A percentile compares a stretch with the other conserved stretches of the same genome.
phyloP scores from a whole-genome alignment of 2,797 vertebrate genomes.

The Trichosurus vulpecula region DNA sequence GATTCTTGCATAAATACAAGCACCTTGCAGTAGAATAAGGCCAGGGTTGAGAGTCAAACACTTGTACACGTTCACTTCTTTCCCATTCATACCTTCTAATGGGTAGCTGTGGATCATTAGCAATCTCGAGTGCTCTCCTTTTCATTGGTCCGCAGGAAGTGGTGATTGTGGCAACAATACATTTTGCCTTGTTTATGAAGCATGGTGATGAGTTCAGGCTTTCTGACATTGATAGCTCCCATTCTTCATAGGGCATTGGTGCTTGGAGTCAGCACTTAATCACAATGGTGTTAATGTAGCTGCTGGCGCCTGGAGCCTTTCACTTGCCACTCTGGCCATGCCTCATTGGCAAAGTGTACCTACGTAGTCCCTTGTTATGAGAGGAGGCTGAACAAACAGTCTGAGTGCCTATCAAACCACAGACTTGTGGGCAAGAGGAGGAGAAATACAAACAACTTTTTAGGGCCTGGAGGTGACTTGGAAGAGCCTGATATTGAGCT shows the following conservation, averaged over 20 bases:
- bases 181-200: constrained; percentile 60
- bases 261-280: constrained; percentile 73
- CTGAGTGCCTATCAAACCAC: background rate
- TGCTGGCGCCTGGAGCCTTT: constrained; percentile 69
- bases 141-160: constrained; percentile 47
- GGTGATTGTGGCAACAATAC: constrained; percentile 41
- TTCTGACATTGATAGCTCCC: constrained; percentile 73
- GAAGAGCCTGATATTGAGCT: constrained; percentile 42
- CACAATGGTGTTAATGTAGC: constrained; percentile 75
- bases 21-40: constrained; percentile 12
- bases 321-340: constrained; percentile 52
- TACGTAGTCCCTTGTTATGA: constrained; percentile 46
- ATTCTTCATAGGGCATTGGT: constrained; percentile 64
- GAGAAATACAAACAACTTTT: constrained; percentile 28
- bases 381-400: constrained; percentile 22
- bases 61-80: constrained; percentile 20
- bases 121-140: background rate
- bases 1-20: constrained; percentile 27
- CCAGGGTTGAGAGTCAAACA: constrained; percentile 13
- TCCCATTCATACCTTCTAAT: constrained; percentile 23
- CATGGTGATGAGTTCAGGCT: constrained; percentile 45
- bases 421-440: constrained; percentile 41
- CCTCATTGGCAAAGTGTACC: constrained; percentile 20
- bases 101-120: constrained; percentile 46
- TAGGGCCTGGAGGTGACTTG: background rate